Conservation (phyloP, 2,888 invertebrate genomes). For the Caenorhabditis sp. region DNA sequence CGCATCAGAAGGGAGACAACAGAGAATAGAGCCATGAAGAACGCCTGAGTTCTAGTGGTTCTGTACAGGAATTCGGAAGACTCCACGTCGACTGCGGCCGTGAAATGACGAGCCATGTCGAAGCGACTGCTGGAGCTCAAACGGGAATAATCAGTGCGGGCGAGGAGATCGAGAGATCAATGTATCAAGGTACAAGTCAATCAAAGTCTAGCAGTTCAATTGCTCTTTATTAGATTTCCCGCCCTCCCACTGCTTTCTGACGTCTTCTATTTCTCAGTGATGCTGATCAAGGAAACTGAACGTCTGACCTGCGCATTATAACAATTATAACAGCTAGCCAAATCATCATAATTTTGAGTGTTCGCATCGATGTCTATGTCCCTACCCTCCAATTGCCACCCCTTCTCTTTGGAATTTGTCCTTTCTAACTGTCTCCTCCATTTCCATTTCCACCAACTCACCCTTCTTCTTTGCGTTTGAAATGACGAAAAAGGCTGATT, state of each 20-base stretch:
- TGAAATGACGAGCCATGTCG: constrained; percentile 46
- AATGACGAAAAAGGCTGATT: constrained; percentile 45
- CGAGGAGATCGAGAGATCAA: not conserved
- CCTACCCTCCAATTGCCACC: not conserved
- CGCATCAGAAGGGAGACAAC: constrained; percentile 15
- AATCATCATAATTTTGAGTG: not conserved
- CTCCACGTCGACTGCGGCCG: constrained; percentile 52
- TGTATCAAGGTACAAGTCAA: not conserved
- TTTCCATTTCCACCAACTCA: no score
- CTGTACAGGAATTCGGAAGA: constrained; percentile 44
- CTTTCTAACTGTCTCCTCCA: not conserved
- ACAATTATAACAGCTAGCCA: not conserved
- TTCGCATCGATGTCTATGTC: not conserved
- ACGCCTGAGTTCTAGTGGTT: constrained; percentile 33
- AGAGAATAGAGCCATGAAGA: constrained; percentile 43
- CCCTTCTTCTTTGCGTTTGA: constrained; percentile 39
- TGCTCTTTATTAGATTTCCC: not conserved
- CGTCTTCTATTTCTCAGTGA: not conserved
- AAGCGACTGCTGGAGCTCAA: constrained; percentile 52
- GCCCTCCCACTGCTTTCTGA: not conserved
- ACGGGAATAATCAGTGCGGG: constrained; percentile 10
- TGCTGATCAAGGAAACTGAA: not conserved
- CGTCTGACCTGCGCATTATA: not conserved
- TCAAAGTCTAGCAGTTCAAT: no score
- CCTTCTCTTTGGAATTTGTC: not conserved